Percentiles rank a stretch among this genome's conserved stretches.
phyloP scores from a whole-genome alignment of 2,113 vertebrate genomes.

The Lates calcarifer region DNA sequence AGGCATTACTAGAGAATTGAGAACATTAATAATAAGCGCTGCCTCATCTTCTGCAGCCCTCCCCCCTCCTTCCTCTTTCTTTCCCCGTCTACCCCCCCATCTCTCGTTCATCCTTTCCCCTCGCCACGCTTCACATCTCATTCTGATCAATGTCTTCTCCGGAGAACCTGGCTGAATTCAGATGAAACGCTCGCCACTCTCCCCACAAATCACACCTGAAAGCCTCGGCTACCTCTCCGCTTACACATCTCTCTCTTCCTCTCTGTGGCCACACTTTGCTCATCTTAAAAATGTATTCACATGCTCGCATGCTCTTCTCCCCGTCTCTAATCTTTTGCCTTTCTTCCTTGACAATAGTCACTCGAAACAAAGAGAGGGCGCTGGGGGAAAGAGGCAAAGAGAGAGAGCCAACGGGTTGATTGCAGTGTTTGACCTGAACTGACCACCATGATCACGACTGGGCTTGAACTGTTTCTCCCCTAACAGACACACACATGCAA shows the following conservation, averaged over 20 bases:
- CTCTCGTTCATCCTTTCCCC: slow-evolving; percentile 48
- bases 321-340: background rate
- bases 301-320: background rate
- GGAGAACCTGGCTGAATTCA: slow-evolving; percentile 68
- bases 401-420: background rate
- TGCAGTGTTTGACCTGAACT: slow-evolving; percentile 14
- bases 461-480: background rate
- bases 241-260: slow-evolving; percentile 32
- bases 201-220: slow-evolving; percentile 76
- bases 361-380: slow-evolving; percentile 5
- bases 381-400: background rate
- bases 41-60: slow-evolving; percentile 39
- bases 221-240: slow-evolving; percentile 26
- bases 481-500: slow-evolving; percentile 38
- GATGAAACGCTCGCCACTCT: slow-evolving; percentile 66
- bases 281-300: slow-evolving; percentile 3
- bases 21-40: slow-evolving; percentile 66
- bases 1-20: slow-evolving; percentile 67
- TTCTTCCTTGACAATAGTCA: background rate
- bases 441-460: slow-evolving; percentile 17
- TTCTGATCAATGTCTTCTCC: slow-evolving; percentile 76
- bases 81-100: slow-evolving; percentile 12
- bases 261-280: background rate
- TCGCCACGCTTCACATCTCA: slow-evolving; percentile 73
- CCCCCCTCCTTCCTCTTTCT: slow-evolving; percentile 21